Evolutionary conservation across 1,140 invertebrate species (phyloP).

Genomic region (Wiebesia pumilae): DNA sequence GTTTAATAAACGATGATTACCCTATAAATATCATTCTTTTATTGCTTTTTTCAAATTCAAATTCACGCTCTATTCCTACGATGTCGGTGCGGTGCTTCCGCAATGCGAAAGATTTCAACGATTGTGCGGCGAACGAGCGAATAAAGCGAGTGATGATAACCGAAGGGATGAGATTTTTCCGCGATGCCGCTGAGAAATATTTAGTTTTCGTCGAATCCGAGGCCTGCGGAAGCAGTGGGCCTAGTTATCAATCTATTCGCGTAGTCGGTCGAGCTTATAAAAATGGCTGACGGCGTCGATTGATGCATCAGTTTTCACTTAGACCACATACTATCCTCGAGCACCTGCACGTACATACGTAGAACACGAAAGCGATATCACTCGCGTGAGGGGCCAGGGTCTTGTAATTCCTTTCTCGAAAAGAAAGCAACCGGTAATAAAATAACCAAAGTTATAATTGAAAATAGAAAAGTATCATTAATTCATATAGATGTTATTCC

Average conservation of each 20-base stretch:
- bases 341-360: slow-evolving; percentile 22
- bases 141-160: no score
- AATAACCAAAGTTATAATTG: background rate
- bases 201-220: no score
- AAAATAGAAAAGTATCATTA: background rate
- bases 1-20: slow-evolving; percentile 3
- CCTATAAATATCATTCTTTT: background rate
- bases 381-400: background rate
- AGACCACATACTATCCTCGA: slow-evolving; percentile 14
- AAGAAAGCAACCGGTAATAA: slow-evolving; percentile 27
- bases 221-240: slow-evolving; percentile 20
- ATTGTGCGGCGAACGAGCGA: no score
- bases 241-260: slow-evolving; percentile 50
- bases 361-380: background rate
- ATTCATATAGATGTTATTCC: background rate
- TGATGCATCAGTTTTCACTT: slow-evolving; percentile 49
- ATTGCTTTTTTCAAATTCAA: no score
- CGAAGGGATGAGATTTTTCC: no score
- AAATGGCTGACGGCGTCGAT: slow-evolving; percentile 48
- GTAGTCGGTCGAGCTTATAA: slow-evolving; percentile 48
- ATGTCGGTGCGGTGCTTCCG: no score
- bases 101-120: no score
- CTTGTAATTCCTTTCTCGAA: background rate
- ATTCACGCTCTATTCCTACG: no score
- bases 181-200: no score